Evolutionary conservation across 2,888 invertebrate genomes (phyloP), one percentile per base, ranked within the genome.

Genomic region (Drosophila heteroneura): DNA sequence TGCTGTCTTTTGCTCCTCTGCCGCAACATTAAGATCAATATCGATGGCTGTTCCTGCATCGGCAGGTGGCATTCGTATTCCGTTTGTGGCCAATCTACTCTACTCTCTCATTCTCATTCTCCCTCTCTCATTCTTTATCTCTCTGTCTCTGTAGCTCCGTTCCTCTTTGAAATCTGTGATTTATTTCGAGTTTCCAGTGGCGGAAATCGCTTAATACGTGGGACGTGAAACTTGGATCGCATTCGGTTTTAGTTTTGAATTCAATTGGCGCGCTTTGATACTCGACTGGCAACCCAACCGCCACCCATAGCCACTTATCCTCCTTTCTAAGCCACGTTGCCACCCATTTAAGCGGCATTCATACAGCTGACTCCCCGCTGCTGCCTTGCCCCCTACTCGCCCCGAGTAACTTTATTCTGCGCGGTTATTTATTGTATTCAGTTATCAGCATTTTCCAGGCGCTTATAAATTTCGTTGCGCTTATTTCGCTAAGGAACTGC

Each of bases 21-120:
- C 73, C 30, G 62, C 78, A 80, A 85, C 9, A 82, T 87, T 75
- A 85, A 87, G 87, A 88, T 87, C 87, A 80, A 83, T 90, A 87
- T 87, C 86, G 69, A 67, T 65, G 66, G 73, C 64, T 53, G 58
- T 19, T 67, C 26, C 32, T 41, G 58, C 62, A 64, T 49, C 81
- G 69, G 90, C 85, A 86, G 86, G 88, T 86, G 86, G 86, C 81
- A 77, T 83, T 74, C 75, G 70, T 72, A 66, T 81, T 60, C 67
- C 64, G 16, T 59, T 53, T 54, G 47, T 37, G 4, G 12, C 16
- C 22, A 32, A n/a, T 19, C 26, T 30, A 16, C 44, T 12, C 58
- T 70, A 47, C 47, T 9, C 44, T 12, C 49, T 6, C 63, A 37
- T 32, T 32, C 30, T 28, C 9, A 12, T 1, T 26, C 41, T 37